phyloP scores from a whole-genome alignment of 2,113 vertebrate genomes.

The Eclectus roratus region DNA sequence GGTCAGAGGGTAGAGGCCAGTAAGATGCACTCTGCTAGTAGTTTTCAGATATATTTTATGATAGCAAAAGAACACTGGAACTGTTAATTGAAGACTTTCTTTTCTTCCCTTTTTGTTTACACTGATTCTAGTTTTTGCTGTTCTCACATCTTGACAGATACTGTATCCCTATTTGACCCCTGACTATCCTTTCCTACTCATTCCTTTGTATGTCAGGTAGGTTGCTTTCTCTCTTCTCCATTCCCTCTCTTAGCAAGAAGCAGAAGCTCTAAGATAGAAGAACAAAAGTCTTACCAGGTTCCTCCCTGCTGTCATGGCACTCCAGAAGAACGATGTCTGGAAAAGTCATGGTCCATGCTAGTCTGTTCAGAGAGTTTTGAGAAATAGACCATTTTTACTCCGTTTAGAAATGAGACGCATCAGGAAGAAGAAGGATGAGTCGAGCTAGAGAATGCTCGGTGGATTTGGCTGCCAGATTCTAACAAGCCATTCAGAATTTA shows the following conservation, averaged over 20 bases:
- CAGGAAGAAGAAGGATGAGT: background rate
- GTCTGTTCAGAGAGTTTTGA: background rate
- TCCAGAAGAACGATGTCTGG: background rate
- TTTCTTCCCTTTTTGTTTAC: background rate
- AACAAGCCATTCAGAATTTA: background rate
- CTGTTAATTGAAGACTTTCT: background rate
- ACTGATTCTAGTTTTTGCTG: background rate
- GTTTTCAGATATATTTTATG: background rate
- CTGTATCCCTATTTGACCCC: background rate
- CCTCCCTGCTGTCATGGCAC: background rate
- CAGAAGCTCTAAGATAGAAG: background rate
- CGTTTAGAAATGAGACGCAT: background rate
- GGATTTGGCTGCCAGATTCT: background rate
- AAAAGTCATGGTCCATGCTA: background rate
- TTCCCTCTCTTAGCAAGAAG: background rate
- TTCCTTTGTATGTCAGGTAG: background rate
- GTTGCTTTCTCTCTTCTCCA: background rate
- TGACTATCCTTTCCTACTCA: background rate
- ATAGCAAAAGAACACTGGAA: background rate
- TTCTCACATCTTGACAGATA: background rate
- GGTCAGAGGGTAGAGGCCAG: background rate
- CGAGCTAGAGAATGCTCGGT: background rate
- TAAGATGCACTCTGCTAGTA: background rate
- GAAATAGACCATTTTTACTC: background rate
- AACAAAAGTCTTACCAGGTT: background rate